Percentiles rank a stretch among this genome's conserved stretches.
Conservation (phyloP, 2,888 invertebrate genomes). For the Eupithecia tripunctaria region DNA sequence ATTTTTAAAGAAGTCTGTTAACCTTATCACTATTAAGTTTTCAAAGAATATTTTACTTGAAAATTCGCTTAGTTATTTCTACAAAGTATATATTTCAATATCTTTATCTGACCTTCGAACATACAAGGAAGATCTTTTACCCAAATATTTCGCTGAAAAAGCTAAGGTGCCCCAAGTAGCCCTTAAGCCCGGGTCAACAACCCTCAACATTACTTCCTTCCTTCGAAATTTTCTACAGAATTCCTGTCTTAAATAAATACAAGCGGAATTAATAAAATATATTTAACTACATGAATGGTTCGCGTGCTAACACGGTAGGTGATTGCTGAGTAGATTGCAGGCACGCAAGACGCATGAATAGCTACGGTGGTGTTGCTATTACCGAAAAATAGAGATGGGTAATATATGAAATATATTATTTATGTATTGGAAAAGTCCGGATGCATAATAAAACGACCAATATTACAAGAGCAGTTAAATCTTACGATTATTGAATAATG, state of each 20-base stretch:
- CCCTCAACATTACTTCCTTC: slow-evolving; percentile 26
- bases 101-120: background rate
- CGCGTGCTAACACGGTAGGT: slow-evolving; percentile 53
- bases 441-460: background rate
- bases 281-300: slow-evolving; percentile 35
- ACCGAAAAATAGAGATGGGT: background rate
- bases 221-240: slow-evolving; percentile 14
- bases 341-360: slow-evolving; percentile 58
- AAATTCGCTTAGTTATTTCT: background rate
- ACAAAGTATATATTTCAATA: background rate
- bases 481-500: too few species aligned
- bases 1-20: too few species aligned
- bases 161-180: slow-evolving; percentile 18
- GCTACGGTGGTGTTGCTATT: slow-evolving; percentile 12
- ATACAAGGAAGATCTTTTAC: background rate
- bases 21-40: too few species aligned
- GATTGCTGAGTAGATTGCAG: slow-evolving; percentile 40
- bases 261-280: slow-evolving; percentile 33
- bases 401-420: background rate
- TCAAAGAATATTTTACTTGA: too few species aligned
- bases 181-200: slow-evolving; percentile 26
- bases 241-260: slow-evolving; percentile 23
- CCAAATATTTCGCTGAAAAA: slow-evolving; percentile 26
- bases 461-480: too few species aligned
- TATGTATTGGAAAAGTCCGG: slow-evolving; percentile 1